Evolutionary conservation across 1,140 invertebrate species (phyloP).

Genomic region (Platyscapa corneri): DNA sequence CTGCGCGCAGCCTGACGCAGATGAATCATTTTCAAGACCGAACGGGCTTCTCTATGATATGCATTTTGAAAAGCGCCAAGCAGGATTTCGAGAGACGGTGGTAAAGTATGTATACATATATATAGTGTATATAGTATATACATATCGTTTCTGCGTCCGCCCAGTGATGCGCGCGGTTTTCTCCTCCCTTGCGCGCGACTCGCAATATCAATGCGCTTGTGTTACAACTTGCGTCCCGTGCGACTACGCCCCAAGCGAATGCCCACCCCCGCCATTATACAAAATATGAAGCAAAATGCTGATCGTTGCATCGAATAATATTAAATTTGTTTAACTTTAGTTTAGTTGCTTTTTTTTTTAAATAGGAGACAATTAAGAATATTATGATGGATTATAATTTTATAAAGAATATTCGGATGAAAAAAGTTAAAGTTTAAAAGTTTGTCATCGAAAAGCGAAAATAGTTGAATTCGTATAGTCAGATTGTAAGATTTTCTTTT

Average conservation of each 20-base stretch:
- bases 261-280: slow-evolving; percentile 35
- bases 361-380: too few species aligned
- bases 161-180: slow-evolving; percentile 40
- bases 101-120: background rate
- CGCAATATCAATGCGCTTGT: slow-evolving; percentile 38
- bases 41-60: background rate
- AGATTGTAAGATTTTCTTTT: too few species aligned
- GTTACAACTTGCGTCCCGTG: slow-evolving; percentile 39
- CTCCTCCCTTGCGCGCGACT: slow-evolving; percentile 19
- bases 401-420: too few species aligned
- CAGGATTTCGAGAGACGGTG: too few species aligned
- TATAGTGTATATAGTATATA: too few species aligned
- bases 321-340: too few species aligned
- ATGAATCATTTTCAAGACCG: background rate
- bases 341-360: too few species aligned
- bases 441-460: too few species aligned
- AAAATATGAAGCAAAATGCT: slow-evolving; percentile 5
- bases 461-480: too few species aligned
- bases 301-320: background rate
- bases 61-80: too few species aligned
- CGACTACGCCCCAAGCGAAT: slow-evolving; percentile 34
- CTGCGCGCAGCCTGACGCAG: background rate
- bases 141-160: slow-evolving; percentile 13
- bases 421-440: too few species aligned
- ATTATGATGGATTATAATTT: too few species aligned